These are phyloP conservation scores for Drosophila sp. DNA, from an alignment of 1,140 invertebrate species.

Conservation along the genomic window DNA sequence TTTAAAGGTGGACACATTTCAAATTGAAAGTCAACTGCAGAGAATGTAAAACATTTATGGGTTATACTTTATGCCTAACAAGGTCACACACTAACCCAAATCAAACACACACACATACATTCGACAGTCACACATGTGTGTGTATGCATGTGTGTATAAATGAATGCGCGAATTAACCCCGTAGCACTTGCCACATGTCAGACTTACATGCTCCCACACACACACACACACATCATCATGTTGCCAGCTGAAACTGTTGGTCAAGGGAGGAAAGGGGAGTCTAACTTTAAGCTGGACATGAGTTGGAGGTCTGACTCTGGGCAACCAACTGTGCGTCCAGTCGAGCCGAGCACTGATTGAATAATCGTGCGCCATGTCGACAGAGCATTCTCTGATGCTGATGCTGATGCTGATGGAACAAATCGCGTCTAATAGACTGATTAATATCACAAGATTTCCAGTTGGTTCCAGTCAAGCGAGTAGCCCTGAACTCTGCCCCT, in stretches of 20 bases:
- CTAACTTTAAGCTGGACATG: constrained; percentile 1
- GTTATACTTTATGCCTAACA: constrained; percentile 11
- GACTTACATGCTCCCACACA: constrained; percentile 29
- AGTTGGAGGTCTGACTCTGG: constrained; percentile 24
- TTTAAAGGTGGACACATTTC: not conserved
- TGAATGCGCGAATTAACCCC: constrained; percentile 14
- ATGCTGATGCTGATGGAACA: constrained; percentile 73
- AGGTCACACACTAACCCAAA: constrained; percentile 33
- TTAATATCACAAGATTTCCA: constrained; percentile 80
- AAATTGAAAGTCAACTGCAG: not conserved
- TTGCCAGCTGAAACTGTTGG: constrained; percentile 6
- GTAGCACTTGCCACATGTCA: constrained; percentile 35
- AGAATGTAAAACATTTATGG: constrained; percentile 2
- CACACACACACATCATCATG: constrained; percentile 23
- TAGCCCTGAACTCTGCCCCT: constrained; percentile 37
- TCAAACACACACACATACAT: not conserved
- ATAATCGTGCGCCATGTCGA: constrained; percentile 64
- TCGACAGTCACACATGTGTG: not conserved
- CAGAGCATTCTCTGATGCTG: constrained; percentile 20
- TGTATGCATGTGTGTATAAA: no score
- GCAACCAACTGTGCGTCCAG: constrained; percentile 60
- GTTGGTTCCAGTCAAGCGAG: constrained; percentile 63
- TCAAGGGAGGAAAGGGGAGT: not conserved
- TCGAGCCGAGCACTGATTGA: constrained; percentile 62
- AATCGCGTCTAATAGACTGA: constrained; percentile 81